Evolutionary conservation across 2,113 vertebrate species (phyloP).

Genomic region (Taxidea taxus): DNA sequence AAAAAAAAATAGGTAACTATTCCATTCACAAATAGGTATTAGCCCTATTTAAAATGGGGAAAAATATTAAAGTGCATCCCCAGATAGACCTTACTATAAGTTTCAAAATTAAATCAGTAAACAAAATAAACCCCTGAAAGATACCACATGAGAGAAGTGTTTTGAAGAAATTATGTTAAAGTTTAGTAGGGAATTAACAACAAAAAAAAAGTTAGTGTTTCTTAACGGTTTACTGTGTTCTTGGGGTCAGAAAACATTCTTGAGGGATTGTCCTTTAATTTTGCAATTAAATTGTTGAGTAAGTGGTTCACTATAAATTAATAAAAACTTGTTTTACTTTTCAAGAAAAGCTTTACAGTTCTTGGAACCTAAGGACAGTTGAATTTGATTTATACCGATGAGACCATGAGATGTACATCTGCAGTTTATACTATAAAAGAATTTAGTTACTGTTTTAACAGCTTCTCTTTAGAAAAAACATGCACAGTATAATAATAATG

Average conservation of each 20-base stretch:
- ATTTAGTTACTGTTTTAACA: background rate
- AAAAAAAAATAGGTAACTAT: background rate
- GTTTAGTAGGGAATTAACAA: background rate
- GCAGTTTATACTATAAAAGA: background rate
- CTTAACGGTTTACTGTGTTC: conserved; percentile 4
- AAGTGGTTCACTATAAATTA: background rate
- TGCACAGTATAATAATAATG: background rate
- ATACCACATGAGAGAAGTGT: background rate
- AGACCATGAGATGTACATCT: background rate
- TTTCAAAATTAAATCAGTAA: background rate
- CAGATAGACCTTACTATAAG: background rate
- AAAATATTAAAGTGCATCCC: background rate
- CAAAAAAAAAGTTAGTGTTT: background rate
- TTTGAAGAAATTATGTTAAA: background rate
- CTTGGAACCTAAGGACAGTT: background rate
- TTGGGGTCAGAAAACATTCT: background rate
- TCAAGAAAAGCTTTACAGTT: background rate
- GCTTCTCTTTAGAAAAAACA: background rate
- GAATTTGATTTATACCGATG: background rate
- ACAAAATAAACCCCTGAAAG: background rate
- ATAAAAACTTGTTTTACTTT: conserved; percentile 1
- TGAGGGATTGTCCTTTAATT: background rate
- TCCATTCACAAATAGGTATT: background rate
- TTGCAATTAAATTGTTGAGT: conserved; percentile 20
- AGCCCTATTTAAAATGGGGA: background rate